Evolutionary conservation across 2,888 invertebrate genomes (phyloP).

Genomic region (Spisula solida): DNA sequence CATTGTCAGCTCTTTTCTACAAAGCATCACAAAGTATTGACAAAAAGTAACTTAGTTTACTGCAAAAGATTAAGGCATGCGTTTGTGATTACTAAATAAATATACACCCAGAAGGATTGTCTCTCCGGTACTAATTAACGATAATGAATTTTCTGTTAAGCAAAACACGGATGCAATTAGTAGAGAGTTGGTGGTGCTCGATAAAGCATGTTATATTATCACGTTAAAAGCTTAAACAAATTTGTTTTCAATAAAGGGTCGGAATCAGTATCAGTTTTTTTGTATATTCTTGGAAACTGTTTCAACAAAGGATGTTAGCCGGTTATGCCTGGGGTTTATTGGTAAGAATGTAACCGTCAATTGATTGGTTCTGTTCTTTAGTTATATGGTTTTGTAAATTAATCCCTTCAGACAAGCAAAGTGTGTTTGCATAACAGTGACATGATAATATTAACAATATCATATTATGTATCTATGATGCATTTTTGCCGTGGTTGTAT

Average conservation of each 20-base stretch:
- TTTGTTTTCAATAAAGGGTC: slow-evolving; percentile 28
- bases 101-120: background rate
- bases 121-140: slow-evolving; percentile 23
- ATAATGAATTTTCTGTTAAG: slow-evolving; percentile 29
- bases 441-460: too few species aligned
- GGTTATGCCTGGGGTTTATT: background rate
- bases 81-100: slow-evolving; percentile 3
- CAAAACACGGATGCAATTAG: slow-evolving; percentile 35
- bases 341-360: background rate
- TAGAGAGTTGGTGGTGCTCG: slow-evolving; percentile 22
- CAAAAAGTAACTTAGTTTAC: background rate
- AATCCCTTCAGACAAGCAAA: background rate
- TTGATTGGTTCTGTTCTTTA: background rate
- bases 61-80: background rate
- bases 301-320: background rate
- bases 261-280: background rate
- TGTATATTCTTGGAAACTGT: background rate
- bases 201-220: slow-evolving; percentile 24
- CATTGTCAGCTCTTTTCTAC: background rate
- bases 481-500: too few species aligned
- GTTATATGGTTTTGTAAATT: background rate
- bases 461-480: too few species aligned
- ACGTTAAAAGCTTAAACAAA: slow-evolving; percentile 37
- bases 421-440: too few species aligned
- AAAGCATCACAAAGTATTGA: background rate